Conservation (phyloP, 2,888 invertebrate species). For the Dusona sp. region DNA sequence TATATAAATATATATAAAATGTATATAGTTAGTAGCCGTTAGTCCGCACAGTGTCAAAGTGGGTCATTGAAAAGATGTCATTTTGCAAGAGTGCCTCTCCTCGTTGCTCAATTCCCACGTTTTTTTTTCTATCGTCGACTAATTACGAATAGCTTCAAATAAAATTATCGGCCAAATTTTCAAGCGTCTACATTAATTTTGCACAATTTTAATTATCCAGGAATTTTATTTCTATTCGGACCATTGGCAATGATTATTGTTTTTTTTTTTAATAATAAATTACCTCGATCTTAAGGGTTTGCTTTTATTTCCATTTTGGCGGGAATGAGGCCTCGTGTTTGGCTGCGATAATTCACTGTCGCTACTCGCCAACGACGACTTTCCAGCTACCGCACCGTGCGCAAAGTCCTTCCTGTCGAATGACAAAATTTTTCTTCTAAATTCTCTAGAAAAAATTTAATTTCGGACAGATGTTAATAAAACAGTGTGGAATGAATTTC, state of each 20-base stretch:
- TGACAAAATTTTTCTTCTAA: slow-evolving; percentile 52
- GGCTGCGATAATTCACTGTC: slow-evolving; percentile 86
- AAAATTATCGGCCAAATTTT: background rate
- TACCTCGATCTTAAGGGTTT: slow-evolving; percentile 80
- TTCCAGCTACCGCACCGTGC: slow-evolving; percentile 86
- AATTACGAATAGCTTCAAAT: background rate
- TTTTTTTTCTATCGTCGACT: slow-evolving; percentile 27
- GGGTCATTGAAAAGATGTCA: slow-evolving; percentile 59
- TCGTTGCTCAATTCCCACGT: slow-evolving; percentile 27
- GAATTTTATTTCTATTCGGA: background rate
- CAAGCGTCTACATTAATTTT: background rate
- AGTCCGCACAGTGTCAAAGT: slow-evolving; percentile 61
- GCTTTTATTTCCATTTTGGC: slow-evolving; percentile 77
- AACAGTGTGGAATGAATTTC: background rate
- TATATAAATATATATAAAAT: background rate
- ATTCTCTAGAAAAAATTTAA: slow-evolving; percentile 41
- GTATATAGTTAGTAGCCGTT: slow-evolving; percentile 64
- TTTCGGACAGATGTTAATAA: slow-evolving; percentile 35
- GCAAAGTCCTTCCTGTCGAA: slow-evolving; percentile 87
- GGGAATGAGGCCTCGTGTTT: slow-evolving; percentile 82
- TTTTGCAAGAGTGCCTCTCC: slow-evolving; percentile 56
- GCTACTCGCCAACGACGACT: slow-evolving; percentile 86
- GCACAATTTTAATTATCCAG: background rate
- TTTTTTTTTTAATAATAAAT: slow-evolving; percentile 10
- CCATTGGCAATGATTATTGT: background rate